Base-by-base conservation (phyloP, 2,888 invertebrate species). In the Calameuta filiformis region DNA sequence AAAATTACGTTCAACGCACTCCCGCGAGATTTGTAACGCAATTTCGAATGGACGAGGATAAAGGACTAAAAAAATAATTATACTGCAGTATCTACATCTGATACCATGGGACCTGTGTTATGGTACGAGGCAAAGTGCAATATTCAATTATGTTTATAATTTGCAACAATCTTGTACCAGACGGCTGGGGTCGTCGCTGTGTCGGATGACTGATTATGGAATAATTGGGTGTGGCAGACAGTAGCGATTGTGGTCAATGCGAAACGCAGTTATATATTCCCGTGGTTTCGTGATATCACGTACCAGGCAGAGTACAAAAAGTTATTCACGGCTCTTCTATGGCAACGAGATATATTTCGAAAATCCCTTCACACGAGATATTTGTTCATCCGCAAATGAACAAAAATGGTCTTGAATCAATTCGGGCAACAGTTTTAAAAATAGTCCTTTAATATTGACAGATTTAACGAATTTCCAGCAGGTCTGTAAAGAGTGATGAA, bases 191-290 rank as follows among this genome's bases (percentile, higher is more conserved):
- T 69, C 30, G 34, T 37, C 75, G n/a, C 73, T 37, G 71, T 68
- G 73, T 69, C 76, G 77, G 69, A 76, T 83, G 82, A 83, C 75
- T 82, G 82, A 83, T 81, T 73, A 83, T 79, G 68, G 69, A 75
- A 83, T 83, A 83, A 83, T 83, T 83, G 81, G 81, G 75, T 12
- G 73, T 80, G 81, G 74, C 81, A 71, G 79, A 73, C 71, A 35
- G 35, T 69, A 68, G 78, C 76, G 76, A 79, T 81, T 79, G 73
- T 77, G 74, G 73, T 75, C 75, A 69, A 75, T 79, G 76, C 74
- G 34, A 71, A 34, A 12, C 56, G 71, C 33, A 33, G 69, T 74
- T 40, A 73, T 76, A 76, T 73, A 76, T 40, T 69, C 23, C 69
- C 12, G 40, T 68, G 69, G 34, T 77, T 73, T 35, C 73, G 69